A percentile compares a stretch with the other conserved stretches of the same genome.
phyloP scores from a whole-genome alignment of 2,888 invertebrate genomes.

The Calameuta filiformis region DNA sequence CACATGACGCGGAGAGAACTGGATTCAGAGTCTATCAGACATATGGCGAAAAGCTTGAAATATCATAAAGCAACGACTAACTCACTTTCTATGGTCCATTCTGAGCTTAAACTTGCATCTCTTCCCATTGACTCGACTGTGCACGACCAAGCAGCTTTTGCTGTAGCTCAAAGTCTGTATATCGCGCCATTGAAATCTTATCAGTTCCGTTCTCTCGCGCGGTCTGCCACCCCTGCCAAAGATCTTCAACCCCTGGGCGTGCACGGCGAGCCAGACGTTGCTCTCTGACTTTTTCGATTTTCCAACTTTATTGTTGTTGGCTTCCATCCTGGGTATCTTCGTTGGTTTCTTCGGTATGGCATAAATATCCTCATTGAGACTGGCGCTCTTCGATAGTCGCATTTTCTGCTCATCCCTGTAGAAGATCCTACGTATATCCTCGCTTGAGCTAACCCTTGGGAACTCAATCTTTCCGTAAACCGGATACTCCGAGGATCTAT shows the following conservation, averaged over 20 bases:
- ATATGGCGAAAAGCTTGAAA: not conserved
- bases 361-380: conserved; percentile 37
- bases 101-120: conserved; percentile 78
- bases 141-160: conserved; percentile 75
- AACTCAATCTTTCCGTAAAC: conserved; percentile 44
- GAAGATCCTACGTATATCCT: conserved; percentile 36
- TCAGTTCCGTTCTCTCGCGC: conserved; percentile 55
- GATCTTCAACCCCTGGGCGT: conserved; percentile 63
- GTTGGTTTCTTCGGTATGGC: conserved; percentile 27
- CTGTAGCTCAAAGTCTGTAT: conserved; percentile 83
- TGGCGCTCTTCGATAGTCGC: conserved; percentile 23
- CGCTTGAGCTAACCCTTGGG: conserved; percentile 34
- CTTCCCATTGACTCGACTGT: conserved; percentile 70
- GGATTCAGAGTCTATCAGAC: not conserved
- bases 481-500: conserved; percentile 37
- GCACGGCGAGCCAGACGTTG: conserved; percentile 65
- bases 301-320: conserved; percentile 31
- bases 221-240: conserved; percentile 61
- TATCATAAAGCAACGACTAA: conserved; percentile 17
- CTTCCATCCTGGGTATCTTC: conserved; percentile 21
- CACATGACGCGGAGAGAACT: not conserved
- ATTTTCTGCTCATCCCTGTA: conserved; percentile 42
- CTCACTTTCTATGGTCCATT: conserved; percentile 79
- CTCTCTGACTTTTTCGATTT: conserved; percentile 55
- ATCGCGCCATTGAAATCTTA: conserved; percentile 75